Conservation (phyloP, 92 coral and sea anemone species). For the Phymanthus crucifer region DNA sequence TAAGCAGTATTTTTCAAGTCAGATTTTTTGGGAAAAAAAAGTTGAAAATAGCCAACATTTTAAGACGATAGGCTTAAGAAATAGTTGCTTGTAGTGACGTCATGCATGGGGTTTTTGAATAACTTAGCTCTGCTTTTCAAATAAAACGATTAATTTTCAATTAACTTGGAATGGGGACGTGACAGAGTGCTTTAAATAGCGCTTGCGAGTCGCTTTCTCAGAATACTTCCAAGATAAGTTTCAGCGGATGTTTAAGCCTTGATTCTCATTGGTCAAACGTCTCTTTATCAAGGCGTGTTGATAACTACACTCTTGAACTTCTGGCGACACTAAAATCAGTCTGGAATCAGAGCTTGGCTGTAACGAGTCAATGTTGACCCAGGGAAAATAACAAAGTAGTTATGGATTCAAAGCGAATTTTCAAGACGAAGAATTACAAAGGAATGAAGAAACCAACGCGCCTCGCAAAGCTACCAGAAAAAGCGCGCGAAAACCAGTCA, state of each 20-base stretch:
- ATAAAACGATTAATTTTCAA: background rate
- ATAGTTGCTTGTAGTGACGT: background rate
- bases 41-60: background rate
- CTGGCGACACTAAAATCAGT: background rate
- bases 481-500: background rate
- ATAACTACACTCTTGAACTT: background rate
- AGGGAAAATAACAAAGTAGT: background rate
- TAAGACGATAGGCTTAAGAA: background rate
- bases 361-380: background rate
- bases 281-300: background rate
- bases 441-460: background rate
- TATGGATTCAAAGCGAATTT: background rate
- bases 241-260: slow-evolving; percentile 5
- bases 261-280: background rate
- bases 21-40: background rate
- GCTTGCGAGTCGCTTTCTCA: background rate
- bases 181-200: background rate
- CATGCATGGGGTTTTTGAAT: background rate
- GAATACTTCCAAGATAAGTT: background rate
- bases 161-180: background rate
- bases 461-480: background rate
- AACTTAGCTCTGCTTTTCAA: background rate
- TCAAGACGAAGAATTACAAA: background rate
- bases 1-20: background rate
- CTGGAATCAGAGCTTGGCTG: background rate